Conservation (phyloP, 1,140 invertebrate genomes). For the Zaprionus ornatus region DNA sequence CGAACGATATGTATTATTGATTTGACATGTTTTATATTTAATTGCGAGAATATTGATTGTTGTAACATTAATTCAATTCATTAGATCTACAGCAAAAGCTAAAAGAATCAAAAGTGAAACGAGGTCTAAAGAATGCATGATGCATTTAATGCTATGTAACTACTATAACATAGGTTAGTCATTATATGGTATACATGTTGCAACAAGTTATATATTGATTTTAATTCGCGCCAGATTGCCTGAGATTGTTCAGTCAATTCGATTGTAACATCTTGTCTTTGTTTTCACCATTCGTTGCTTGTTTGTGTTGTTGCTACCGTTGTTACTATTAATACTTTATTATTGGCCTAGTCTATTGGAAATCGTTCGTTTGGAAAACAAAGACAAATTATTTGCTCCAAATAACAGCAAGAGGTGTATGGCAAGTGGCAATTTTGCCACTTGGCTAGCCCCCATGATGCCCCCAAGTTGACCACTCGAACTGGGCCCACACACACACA, state of each 20-base stretch:
- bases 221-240: not conserved
- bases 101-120: not conserved
- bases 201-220: not conserved
- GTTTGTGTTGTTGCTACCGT: not conserved
- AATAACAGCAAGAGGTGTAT: slow-evolving; percentile 43
- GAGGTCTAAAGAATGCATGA: not conserved
- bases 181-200: not conserved
- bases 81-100: not conserved
- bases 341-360: slow-evolving; percentile 42
- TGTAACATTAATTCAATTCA: too few relatives aligned
- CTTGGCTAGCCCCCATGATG: slow-evolving; percentile 18
- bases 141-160: not conserved
- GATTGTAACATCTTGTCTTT: slow-evolving; percentile 1
- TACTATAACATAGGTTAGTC: not conserved
- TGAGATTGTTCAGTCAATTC: not conserved
- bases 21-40: not conserved
- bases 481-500: not conserved
- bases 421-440: slow-evolving; percentile 54
- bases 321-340: not conserved
- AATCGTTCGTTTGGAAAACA: slow-evolving; percentile 71
- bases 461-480: not conserved
- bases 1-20: not conserved
- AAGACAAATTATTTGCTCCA: slow-evolving; percentile 73
- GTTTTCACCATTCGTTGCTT: not conserved
- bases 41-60: not conserved